Evolutionary conservation across 1,140 invertebrate genomes (phyloP).

Genomic region (Drosophila melanogaster): Release_6_plus_ISO1_MT NT_033779.5:10833001-10833500

Average conservation of each 20-base stretch:
- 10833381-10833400: constrained; percentile 39
- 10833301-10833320: background rate
- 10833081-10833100: background rate
- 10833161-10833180: no score
- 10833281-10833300: background rate
- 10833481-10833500: constrained; percentile 45
- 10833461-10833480: constrained; percentile 55
- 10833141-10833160: no score
- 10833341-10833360: constrained; percentile 3
- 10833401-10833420: constrained; percentile 20
- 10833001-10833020: constrained; percentile 12
- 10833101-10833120: background rate
- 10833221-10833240: no score
- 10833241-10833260: background rate
- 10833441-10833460: constrained; percentile 23
- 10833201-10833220: no score
- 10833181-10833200: no score
- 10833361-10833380: constrained; percentile 10
- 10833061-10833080: background rate
- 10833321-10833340: constrained; percentile 9
- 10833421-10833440: constrained; percentile 3
- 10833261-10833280: background rate
- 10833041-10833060: background rate
- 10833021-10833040: background rate
- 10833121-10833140: no score